Evolutionary conservation across 2,888 invertebrate species (phyloP).

Genomic region (Drosophila sordidapex): DNA sequence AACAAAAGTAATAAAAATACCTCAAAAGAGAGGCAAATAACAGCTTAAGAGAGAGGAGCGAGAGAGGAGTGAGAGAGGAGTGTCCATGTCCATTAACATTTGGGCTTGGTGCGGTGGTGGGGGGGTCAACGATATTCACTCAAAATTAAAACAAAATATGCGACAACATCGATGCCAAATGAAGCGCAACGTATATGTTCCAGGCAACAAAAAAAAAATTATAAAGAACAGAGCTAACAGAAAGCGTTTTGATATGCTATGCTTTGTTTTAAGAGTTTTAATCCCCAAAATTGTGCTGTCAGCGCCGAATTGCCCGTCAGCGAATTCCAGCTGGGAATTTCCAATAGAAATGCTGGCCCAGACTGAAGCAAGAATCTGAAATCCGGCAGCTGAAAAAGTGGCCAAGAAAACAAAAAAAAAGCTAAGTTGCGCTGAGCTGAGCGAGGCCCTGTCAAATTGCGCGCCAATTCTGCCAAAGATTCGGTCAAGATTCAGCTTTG

Average conservation of each 20-base stretch:
- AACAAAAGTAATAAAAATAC: slow-evolving; percentile 76
- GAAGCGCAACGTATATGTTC: slow-evolving; percentile 73
- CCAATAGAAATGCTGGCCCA: slow-evolving; percentile 55
- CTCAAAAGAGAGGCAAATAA: slow-evolving; percentile 32
- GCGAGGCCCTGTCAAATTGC: slow-evolving; percentile 69
- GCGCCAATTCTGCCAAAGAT: slow-evolving; percentile 78
- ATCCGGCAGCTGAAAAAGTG: slow-evolving; percentile 47
- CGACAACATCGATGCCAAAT: slow-evolving; percentile 57
- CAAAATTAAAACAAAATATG: slow-evolving; percentile 71
- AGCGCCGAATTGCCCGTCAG: slow-evolving; percentile 39
- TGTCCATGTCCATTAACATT: slow-evolving; percentile 37
- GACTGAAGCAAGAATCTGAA: slow-evolving; percentile 27
- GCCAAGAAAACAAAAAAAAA: slow-evolving; percentile 13
- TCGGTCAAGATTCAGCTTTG: slow-evolving; percentile 55
- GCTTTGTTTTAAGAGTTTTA: slow-evolving; percentile 17
- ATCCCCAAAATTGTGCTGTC: slow-evolving; percentile 17
- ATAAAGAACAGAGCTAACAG: slow-evolving; percentile 1
- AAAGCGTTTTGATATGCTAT: slow-evolving; percentile 21
- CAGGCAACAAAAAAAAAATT: slow-evolving; percentile 28
- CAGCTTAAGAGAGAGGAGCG: slow-evolving; percentile 4
- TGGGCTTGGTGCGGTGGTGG: neutral
- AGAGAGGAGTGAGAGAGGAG: slow-evolving; percentile 30
- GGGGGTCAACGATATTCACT: slow-evolving; percentile 68
- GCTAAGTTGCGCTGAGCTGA: slow-evolving; percentile 11
- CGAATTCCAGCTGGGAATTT: slow-evolving; percentile 50